Evolutionary conservation across 2,113 vertebrate genomes (phyloP).

Genomic region (Myocastor coypus): DNA sequence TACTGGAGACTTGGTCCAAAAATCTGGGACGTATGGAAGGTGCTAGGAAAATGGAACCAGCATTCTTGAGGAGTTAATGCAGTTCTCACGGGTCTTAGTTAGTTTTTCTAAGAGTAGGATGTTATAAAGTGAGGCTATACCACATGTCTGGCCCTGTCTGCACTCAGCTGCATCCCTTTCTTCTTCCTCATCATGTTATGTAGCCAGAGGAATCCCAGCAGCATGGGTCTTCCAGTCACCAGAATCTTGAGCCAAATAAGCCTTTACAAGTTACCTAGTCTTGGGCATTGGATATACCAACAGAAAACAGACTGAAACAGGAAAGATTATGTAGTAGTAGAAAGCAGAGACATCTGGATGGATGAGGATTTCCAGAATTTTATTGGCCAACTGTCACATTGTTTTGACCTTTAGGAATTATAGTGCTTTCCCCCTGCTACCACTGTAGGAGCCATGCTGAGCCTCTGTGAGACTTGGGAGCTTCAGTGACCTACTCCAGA

Average conservation of each 20-base stretch:
- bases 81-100: background rate
- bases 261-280: background rate
- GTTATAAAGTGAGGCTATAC: background rate
- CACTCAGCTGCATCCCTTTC: background rate
- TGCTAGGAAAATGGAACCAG: background rate
- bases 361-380: background rate
- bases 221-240: background rate
- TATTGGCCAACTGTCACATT: background rate
- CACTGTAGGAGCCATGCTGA: no score
- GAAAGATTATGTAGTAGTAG: background rate
- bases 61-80: background rate
- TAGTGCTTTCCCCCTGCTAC: background rate
- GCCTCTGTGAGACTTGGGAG: no score
- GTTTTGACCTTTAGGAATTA: conserved; percentile 27
- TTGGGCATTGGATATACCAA: background rate
- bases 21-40: background rate
- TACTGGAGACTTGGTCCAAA: background rate
- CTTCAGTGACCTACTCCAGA: no score
- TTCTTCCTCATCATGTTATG: background rate
- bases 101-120: background rate
- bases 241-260: background rate
- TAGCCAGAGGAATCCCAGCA: background rate
- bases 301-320: no score
- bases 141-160: background rate
- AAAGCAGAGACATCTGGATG: background rate